Evolutionary conservation across 2,888 invertebrate species (phyloP).

Genomic region (Acanthosepion esculentum): DNA sequence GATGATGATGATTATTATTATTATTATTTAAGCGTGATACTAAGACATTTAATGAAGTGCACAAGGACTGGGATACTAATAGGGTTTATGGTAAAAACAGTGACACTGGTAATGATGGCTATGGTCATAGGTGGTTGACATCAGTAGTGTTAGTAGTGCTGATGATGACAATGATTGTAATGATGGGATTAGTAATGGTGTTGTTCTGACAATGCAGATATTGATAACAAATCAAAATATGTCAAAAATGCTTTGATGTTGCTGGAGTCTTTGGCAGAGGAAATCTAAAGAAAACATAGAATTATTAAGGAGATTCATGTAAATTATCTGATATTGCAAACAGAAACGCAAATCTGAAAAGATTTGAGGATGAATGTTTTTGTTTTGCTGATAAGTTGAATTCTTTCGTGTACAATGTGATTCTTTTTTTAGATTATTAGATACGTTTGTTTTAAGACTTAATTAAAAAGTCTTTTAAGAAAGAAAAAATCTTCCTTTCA

Average conservation of each 20-base stretch:
- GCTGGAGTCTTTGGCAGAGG: not conserved
- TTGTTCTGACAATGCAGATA: not conserved
- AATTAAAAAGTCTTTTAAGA: not conserved
- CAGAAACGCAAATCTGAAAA: not conserved
- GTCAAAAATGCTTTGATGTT: not conserved
- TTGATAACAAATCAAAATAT: slow-evolving; percentile 10
- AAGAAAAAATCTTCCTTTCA: not conserved
- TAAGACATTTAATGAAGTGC: too few species aligned
- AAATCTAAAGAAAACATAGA: not conserved
- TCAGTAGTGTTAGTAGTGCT: not conserved
- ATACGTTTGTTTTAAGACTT: not conserved
- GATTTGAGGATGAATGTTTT: not conserved
- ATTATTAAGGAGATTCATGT: not conserved
- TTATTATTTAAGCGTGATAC: not conserved
- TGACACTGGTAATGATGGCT: not conserved
- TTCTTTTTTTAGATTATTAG: not conserved
- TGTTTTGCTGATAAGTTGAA: not conserved
- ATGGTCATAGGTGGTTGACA: not conserved
- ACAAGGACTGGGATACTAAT: not conserved
- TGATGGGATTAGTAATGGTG: not conserved
- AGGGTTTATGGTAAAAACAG: not conserved
- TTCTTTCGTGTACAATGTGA: not conserved
- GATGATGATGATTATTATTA: not conserved
- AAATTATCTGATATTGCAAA: not conserved
- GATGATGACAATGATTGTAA: not conserved